Conservation (phyloP, 1,140 invertebrate genomes). For the Acromyrmex echinatior region DNA sequence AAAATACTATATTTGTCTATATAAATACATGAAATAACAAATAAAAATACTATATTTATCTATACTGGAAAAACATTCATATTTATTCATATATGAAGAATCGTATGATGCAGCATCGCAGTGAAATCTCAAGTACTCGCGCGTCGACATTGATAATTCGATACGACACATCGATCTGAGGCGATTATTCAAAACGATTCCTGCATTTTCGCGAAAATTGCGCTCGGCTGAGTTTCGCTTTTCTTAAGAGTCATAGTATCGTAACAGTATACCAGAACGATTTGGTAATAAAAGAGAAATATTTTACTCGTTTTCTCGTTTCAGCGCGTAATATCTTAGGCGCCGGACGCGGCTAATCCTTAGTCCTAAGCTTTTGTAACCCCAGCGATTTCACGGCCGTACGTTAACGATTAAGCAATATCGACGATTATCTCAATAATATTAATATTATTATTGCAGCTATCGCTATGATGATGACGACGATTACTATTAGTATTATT, state of each 20-base stretch:
- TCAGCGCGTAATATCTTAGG: constrained; percentile 27
- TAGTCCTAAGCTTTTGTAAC: constrained; percentile 60
- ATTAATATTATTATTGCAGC: constrained; percentile 73
- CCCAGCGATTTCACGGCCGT: constrained; percentile 53
- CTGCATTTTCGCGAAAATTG: constrained; percentile 21
- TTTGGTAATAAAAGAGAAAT: constrained; percentile 24
- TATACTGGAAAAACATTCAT: background rate
- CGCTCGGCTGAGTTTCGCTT: constrained; percentile 17
- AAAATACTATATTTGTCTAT: constrained; percentile 8
- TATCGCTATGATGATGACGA: constrained; percentile 67
- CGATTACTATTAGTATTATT: constrained; percentile 72
- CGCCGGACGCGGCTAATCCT: constrained; percentile 45
- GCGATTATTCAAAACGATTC: constrained; percentile 1
- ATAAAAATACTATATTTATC: constrained; percentile 1
- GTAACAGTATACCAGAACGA: constrained; percentile 17
- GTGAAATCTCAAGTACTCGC: constrained; percentile 12
- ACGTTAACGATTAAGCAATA: constrained; percentile 66
- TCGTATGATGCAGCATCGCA: background rate
- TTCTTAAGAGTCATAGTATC: constrained; percentile 27
- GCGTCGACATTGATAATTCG: constrained; percentile 18
- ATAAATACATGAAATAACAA: background rate
- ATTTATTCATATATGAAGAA: background rate
- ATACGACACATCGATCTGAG: background rate
- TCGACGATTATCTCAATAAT: constrained; percentile 69
- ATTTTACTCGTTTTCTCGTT: constrained; percentile 30